phyloP scores from a whole-genome alignment of 2,888 invertebrate genomes.

The Isotomurus palustris region DNA sequence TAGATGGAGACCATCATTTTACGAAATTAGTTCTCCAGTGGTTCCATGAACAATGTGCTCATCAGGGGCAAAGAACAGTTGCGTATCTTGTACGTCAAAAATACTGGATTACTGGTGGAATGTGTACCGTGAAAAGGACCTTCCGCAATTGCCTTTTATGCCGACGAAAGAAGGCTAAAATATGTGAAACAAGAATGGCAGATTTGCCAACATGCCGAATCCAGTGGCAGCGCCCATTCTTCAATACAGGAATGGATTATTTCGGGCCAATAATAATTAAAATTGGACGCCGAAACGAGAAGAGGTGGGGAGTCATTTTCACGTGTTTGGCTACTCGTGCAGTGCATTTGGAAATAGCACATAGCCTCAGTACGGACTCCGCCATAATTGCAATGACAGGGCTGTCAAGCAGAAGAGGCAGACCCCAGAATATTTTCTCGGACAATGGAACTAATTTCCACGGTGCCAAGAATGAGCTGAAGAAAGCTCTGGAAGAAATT shows the following conservation, averaged over 20 bases:
- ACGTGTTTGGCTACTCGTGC: background rate
- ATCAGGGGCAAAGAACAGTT: conserved; percentile 17
- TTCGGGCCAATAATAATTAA: background rate
- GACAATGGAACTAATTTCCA: conserved; percentile 2
- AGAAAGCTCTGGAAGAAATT: background rate
- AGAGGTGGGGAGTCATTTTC: conserved; percentile 3
- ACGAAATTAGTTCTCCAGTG: conserved; percentile 2
- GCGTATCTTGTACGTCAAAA: conserved; percentile 10
- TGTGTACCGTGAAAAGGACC: conserved; percentile 11
- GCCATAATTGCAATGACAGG: background rate
- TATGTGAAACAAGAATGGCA: background rate
- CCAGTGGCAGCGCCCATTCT: background rate
- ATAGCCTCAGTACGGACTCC: background rate
- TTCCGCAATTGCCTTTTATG: conserved; percentile 12
- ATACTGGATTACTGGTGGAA: conserved; percentile 7
- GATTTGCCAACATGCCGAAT: no score
- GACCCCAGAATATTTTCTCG: background rate
- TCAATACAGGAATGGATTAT: conserved; percentile 2
- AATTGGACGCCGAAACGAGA: conserved; percentile 2
- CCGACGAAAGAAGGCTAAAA: background rate
- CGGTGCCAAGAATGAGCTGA: background rate
- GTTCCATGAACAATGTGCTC: conserved; percentile 6
- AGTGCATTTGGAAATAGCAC: background rate
- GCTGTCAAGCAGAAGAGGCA: background rate
- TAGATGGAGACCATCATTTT: conserved; percentile 13